Evolutionary conservation across 2,797 vertebrate species (phyloP).

Genomic region (Eospalax fontanierii): DNA sequence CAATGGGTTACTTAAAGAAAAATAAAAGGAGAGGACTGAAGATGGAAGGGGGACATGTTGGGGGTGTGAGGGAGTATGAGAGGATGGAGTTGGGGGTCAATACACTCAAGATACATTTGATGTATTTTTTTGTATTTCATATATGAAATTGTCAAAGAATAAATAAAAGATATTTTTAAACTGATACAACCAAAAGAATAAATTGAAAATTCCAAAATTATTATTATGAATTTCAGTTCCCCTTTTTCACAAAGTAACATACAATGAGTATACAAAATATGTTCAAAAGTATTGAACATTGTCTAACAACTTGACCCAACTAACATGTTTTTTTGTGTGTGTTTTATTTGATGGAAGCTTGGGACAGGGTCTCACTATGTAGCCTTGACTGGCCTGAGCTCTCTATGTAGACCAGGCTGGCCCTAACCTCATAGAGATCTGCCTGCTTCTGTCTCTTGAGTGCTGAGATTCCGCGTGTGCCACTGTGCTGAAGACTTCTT

Average conservation of each 20-base stretch:
- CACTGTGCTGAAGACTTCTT: too few species aligned
- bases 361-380: too few species aligned
- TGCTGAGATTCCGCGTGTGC: too few species aligned
- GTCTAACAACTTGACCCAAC: neutral
- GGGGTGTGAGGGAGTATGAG: neutral
- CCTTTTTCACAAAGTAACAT: neutral
- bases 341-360: too few species aligned
- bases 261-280: neutral
- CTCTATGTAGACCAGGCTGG: too few species aligned
- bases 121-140: too few species aligned
- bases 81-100: neutral
- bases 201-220: neutral
- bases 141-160: neutral
- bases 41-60: neutral
- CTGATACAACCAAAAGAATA: neutral
- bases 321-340: too few species aligned
- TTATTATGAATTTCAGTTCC: neutral
- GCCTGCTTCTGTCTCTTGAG: too few species aligned
- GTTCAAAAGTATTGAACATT: neutral
- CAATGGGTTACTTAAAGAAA: too few species aligned
- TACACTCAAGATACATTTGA: neutral
- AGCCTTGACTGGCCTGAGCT: too few species aligned
- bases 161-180: neutral
- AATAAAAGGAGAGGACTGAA: neutral
- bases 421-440: too few species aligned